These are phyloP conservation scores for Thunnus albacares DNA, from an alignment of 2,797 vertebrate species.

Conservation along the genomic window DNA sequence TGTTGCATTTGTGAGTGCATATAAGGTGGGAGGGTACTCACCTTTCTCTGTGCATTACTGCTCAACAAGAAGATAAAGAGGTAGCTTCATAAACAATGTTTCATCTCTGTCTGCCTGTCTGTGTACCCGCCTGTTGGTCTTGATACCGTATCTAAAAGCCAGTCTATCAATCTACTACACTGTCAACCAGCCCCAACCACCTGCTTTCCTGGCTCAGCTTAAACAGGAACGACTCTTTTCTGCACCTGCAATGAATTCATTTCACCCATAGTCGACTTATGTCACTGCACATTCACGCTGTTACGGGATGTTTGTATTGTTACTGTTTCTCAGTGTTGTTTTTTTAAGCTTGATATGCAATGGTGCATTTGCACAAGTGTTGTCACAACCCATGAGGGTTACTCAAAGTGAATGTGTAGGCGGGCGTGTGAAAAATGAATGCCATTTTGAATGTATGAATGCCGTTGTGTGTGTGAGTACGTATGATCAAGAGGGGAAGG, in stretches of 20 bases:
- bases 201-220: constrained; percentile 24
- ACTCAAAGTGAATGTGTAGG: constrained; percentile 31
- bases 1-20: constrained; percentile 34
- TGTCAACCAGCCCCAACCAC: constrained; percentile 10
- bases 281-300: constrained; percentile 3
- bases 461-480: constrained; percentile 20
- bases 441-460: constrained; percentile 45
- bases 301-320: constrained; percentile 1
- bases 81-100: constrained; percentile 49
- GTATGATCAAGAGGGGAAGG: constrained; percentile 40
- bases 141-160: constrained; percentile 8
- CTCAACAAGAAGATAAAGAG: constrained; percentile 59
- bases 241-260: constrained; percentile 27
- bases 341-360: constrained; percentile 15
- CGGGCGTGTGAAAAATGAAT: constrained; percentile 59
- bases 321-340: constrained; percentile 7
- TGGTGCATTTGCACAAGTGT: constrained; percentile 43
- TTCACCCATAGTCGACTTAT: constrained; percentile 26
- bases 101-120: constrained; percentile 32
- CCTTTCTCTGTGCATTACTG: constrained; percentile 59
- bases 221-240: constrained; percentile 20
- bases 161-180: constrained; percentile 25
- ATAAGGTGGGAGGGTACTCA: constrained; percentile 41
- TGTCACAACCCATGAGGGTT: constrained; percentile 47
- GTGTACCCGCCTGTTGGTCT: constrained; percentile 12